Evolutionary conservation across 2,797 vertebrate species (phyloP).

Genomic region (Acestrorhynchus altus): DNA sequence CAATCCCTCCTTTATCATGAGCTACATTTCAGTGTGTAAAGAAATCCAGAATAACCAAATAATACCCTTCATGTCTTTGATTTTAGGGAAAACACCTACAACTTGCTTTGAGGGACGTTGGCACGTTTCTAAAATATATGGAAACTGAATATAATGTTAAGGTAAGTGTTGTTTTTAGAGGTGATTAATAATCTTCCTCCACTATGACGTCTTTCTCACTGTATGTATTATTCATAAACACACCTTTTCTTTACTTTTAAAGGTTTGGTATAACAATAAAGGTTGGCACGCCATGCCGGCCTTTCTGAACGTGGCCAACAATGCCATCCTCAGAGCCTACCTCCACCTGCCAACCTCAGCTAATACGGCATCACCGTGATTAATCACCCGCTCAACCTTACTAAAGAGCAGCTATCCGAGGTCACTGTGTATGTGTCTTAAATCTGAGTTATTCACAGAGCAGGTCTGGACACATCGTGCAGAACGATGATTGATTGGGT

Average conservation of each 20-base stretch:
- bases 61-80: neutral
- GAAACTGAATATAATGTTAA: conserved; percentile 94
- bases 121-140: conserved; percentile 86
- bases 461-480: neutral
- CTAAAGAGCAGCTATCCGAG: conserved; percentile 93
- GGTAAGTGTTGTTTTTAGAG: conserved; percentile 70
- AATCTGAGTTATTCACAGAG: neutral
- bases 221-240: neutral
- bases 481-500: neutral
- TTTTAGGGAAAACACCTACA: conserved; percentile 72
- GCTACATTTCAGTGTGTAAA: neutral
- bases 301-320: conserved; percentile 93
- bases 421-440: conserved; percentile 87
- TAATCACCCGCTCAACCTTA: conserved; percentile 94
- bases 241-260: conserved; percentile 15
- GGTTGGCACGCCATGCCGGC: conserved; percentile 94
- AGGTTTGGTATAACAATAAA: conserved; percentile 99
- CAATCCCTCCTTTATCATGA: too few relatives aligned
- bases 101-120: conserved; percentile 80
- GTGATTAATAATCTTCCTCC: neutral
- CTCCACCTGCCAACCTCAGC: conserved; percentile 79
- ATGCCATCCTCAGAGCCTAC: conserved; percentile 87
- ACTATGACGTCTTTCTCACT: too few relatives aligned
- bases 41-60: neutral
- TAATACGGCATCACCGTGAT: conserved; percentile 87